Evolutionary conservation across 2,888 invertebrate species (phyloP).

Genomic region (Pristionchus arcanus): DNA sequence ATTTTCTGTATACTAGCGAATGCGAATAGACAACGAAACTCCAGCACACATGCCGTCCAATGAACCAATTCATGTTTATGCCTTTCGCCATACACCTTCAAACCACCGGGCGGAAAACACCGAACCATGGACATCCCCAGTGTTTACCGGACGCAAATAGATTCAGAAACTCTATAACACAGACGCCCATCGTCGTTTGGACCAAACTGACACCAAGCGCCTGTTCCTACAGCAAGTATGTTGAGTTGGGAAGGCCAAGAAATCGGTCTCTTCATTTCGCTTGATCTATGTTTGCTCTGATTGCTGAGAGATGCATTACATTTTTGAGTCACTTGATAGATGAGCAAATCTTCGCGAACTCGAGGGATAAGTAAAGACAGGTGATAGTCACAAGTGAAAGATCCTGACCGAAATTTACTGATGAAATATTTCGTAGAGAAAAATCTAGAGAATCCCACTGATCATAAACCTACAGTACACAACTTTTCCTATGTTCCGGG

Average conservation of each 20-base stretch:
- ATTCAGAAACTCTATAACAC: not conserved
- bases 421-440: too few relatives aligned
- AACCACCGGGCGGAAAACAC: too few relatives aligned
- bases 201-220: not conserved
- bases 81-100: too few relatives aligned
- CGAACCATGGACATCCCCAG: too few relatives aligned
- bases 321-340: not conserved
- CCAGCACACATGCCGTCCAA: too few relatives aligned
- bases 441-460: too few relatives aligned
- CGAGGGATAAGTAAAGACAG: slow-evolving; percentile 1
- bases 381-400: not conserved
- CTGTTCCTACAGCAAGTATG: not conserved
- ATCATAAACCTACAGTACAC: too few relatives aligned
- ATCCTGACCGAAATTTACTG: too few relatives aligned
- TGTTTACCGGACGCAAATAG: slow-evolving; percentile 14
- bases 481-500: too few relatives aligned
- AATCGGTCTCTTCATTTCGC: not conserved
- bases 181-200: not conserved
- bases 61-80: too few relatives aligned
- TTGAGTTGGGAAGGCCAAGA: not conserved
- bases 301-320: not conserved
- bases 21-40: too few relatives aligned
- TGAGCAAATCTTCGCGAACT: not conserved
- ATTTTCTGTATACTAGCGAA: too few relatives aligned
- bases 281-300: not conserved